Conservation (phyloP, 2,797 vertebrate species). For the Falco naumanni region DNA sequence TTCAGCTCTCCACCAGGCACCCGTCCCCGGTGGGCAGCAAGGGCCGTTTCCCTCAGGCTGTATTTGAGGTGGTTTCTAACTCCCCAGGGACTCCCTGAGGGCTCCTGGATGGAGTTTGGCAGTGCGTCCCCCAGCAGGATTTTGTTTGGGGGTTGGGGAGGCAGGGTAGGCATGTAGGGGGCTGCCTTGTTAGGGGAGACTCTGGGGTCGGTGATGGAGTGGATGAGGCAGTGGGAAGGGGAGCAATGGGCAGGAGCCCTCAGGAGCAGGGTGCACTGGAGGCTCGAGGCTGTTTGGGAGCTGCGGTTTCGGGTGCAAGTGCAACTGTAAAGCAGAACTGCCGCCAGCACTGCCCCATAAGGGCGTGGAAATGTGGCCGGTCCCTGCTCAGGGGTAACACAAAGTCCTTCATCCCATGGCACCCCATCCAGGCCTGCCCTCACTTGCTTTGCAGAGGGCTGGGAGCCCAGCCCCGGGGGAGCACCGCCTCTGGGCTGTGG, state of each 20-base stretch:
- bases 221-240: background rate
- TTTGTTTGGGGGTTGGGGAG: background rate
- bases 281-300: background rate
- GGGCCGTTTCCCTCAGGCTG: background rate
- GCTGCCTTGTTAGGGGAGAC: background rate
- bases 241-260: background rate
- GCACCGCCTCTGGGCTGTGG: background rate
- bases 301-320: background rate
- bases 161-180: background rate
- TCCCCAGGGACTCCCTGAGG: too few species aligned
- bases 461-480: accelerated
- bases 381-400: background rate
- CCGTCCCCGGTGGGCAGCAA: accelerated
- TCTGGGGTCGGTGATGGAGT: background rate
- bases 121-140: accelerated
- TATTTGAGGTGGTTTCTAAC: background rate
- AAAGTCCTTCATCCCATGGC: background rate
- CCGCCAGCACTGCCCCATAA: background rate
- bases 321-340: background rate
- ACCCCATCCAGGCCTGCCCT: background rate
- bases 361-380: background rate
- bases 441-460: background rate
- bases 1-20: accelerated
- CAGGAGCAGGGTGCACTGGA: background rate
- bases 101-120: background rate